Evolutionary conservation across 2,888 invertebrate species (phyloP), one percentile per base, ranked within the genome.

Genomic region (Psylliodes chrysocephalus): DNA sequence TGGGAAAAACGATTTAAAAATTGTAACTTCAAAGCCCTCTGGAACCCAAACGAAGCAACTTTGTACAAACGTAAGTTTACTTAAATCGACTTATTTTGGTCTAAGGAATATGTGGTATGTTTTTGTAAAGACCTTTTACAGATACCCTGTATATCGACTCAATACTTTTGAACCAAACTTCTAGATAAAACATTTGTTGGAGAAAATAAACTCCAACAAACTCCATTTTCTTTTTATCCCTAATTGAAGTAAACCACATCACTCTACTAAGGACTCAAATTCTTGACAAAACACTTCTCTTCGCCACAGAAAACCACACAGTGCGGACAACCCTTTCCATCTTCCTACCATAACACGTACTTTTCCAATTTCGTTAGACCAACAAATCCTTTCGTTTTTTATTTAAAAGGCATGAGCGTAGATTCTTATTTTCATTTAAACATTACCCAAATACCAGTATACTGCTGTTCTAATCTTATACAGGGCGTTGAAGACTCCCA

Each of bases 321-420:
- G 14, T 22, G 22, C 22, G 46, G 46, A 22, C 25, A 46, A 8
- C 22, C 19, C 17, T 59, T 35, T 56, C 35, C 17, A 42, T 14
- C 1, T 19, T n/a, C 33, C 12, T 18, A 35, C 33, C 18, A 46
- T 46, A 56, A 33, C 46, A 56, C 56, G 35, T 19, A 10, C 33
- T 56, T 56, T 55, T 44, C 44, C 42, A 55, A 55, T 44, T 46
- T 19, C 33, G 12, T 19, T 19, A 56, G 7, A 33, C 46, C 42
- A 33, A 56, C 33, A 46, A 56, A 56, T 35, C 46, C 22, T 47
- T 35, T 57, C n/a, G n/a, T 15, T 14, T 10, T 10, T 30, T 42
- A 17, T 15, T 35, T 22, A n/a, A 44, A 19, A 46, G 14, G 17
- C 44, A 44, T 8, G n/a, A 5, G 35, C 12, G 46, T 40, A 2